Base-by-base conservation (phyloP, 2,888 invertebrate species). In the Phaedon cochleariae region DNA sequence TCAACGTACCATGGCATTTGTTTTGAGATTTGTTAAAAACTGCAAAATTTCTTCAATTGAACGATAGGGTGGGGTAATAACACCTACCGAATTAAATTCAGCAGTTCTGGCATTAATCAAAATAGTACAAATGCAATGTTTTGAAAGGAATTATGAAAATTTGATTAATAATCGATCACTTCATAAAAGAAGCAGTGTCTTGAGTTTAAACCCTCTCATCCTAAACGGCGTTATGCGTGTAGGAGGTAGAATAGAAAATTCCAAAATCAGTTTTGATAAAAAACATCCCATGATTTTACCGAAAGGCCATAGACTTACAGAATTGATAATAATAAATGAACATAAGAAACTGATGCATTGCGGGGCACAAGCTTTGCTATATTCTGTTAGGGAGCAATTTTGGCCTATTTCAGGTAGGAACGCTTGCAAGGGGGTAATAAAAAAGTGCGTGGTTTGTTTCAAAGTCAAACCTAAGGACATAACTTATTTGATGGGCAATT, bases 321-420 rank as follows among this genome's bases (percentile, higher is more conserved):
- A 52, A 21, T 45, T 70, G 21, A 65, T 73, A 46, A 52, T 72
- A 21, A 48, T 26, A 57, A 4, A 64, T 22, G 67, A 65, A 48
- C 73, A 71, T 49, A 53, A 51, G 20, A 20, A 60, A 10, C 37
- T 70, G 29, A 20, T 70, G 7, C 71, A 71, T 52, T 55, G 59
- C 54, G 72, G 72, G 31, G 46, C 58, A 41, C 62, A 65, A 63
- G 12, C 26, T 2, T 57, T 71, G 31, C 29, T 74, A 52, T 59
- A 31, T 62, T 62, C 69, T 9, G 31, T 71, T 12, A n/a, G 73
- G 12, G 59, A 70, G 64, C 57, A 52, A 48, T 76, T 73, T 62
- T 79, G 77, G 79, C 68, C 68, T 1, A 60, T 77, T 9, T 64
- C 69, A 7, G 73, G 71, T 3, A 54, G 72, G n/a, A 76, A 65